Conservation (phyloP, 2,797 vertebrate genomes). For the Erpetoichthys calabaricus region DNA sequence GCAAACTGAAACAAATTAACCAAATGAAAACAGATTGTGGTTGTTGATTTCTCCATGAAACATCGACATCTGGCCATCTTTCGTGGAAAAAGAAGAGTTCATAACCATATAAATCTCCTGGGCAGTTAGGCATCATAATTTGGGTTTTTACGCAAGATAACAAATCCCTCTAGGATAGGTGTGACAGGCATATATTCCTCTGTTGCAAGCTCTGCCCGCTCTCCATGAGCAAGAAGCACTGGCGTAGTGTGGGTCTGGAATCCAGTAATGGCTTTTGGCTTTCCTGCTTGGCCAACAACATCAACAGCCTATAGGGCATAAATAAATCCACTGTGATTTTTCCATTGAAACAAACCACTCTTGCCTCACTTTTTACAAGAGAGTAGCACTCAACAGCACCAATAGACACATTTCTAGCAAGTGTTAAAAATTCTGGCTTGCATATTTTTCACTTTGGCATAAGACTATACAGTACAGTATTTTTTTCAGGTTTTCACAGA, state of each 20-base stretch:
- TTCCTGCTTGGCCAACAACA: constrained; percentile 91
- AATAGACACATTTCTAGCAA: not conserved
- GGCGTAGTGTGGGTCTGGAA: constrained; percentile 97
- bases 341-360: too few relatives aligned
- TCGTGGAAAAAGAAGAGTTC: too few relatives aligned
- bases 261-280: constrained; percentile 96
- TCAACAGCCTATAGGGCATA: constrained; percentile 69
- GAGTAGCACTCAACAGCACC: not conserved
- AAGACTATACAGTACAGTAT: too few relatives aligned
- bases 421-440: too few relatives aligned
- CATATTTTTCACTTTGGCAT: too few relatives aligned
- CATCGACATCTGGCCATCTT: not conserved
- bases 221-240: constrained; percentile 83
- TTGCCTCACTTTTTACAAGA: not conserved
- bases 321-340: not conserved
- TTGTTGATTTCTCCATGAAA: not conserved
- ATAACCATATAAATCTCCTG: too few relatives aligned
- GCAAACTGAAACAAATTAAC: constrained; percentile 3
- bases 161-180: constrained; percentile 88
- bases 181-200: constrained; percentile 89
- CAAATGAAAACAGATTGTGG: not conserved
- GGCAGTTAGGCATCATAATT: constrained; percentile 73
- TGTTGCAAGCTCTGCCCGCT: constrained; percentile 87
- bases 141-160: constrained; percentile 93
- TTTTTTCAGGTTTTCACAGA: too few relatives aligned